Base-by-base conservation (phyloP, 1,140 invertebrate species). In the Teleogryllus occipitalis region DNA sequence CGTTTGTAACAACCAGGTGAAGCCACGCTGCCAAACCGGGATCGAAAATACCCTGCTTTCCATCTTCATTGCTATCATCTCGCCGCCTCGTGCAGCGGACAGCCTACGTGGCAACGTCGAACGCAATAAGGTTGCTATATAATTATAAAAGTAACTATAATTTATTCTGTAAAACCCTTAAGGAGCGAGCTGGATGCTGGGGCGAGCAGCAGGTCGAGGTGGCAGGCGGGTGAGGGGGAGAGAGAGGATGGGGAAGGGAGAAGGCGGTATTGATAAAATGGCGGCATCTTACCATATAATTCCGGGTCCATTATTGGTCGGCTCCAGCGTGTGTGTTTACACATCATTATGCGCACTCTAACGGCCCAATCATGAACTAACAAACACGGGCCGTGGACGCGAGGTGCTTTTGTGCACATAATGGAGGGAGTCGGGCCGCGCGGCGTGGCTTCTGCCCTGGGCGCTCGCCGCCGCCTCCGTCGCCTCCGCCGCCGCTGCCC, bases 341-440 rank as follows among this genome's bases (percentile, higher is more conserved):
- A 77, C 76, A 77, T 77, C 76, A 77, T 77, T 77, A 77, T 77
- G 76, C 76, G 76, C 47, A n/a, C 76, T 77, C 47, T 77, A 77
- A 21, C 76, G 47, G 76, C 47, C 15, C 47, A 77, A 77, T 77
- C 76, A 54, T 22, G 76, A 21, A 77, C 76, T 21, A 54, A 65
- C 54, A 65, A 65, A 65, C 54, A 18, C 54, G 54, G 54, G 10
- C 10, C 54, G 54, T 10, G 18, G 18, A 65, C 10, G 54, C 54
- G 54, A 18, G 54, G 54, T 65, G 54, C 54, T 65, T 65, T 65
- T 65, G 54, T 65, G 10, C 18, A 65, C 54, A 65, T 65, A 65
- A 65, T 65, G 54, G 54, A 18, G 18, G 18, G 54, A 65, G 54
- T 3, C 10, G 10, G 10, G 54, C 10, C 2, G 54, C 54, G 27